A percentile compares a stretch with the other conserved stretches of the same genome.
phyloP scores from a whole-genome alignment of 2,888 invertebrate genomes.

The Drosophila sordidapex region DNA sequence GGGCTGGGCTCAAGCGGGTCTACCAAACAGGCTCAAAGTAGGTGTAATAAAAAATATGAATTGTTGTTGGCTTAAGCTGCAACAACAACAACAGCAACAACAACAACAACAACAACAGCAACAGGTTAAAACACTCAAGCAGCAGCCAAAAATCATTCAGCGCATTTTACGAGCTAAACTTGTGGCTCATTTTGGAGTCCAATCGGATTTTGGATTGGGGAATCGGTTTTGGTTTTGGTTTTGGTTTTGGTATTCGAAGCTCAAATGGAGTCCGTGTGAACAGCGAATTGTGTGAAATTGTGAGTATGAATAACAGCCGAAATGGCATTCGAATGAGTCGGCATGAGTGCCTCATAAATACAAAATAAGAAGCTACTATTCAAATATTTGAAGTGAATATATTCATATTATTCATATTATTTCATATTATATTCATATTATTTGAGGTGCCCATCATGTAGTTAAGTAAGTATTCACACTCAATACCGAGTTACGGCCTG shows the following conservation, averaged over 20 bases:
- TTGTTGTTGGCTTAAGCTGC: constrained; percentile 76
- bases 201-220: constrained; percentile 14
- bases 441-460: neutral
- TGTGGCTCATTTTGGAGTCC: constrained; percentile 20
- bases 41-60: constrained; percentile 78
- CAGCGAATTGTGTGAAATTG: constrained; percentile 20
- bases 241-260: constrained; percentile 1
- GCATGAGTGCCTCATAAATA: constrained; percentile 3
- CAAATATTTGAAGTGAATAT: neutral
- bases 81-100: constrained; percentile 28
- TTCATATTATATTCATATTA: neutral
- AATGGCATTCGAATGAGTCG: constrained; percentile 14
- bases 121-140: constrained; percentile 37
- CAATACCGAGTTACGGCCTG: neutral
- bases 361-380: neutral
- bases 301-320: constrained; percentile 25
- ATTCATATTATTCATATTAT: neutral
- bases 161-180: constrained; percentile 58
- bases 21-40: constrained; percentile 56
- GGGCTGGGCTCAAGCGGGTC: constrained; percentile 8
- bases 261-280: constrained; percentile 22
- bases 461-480: neutral
- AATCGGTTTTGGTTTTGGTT: neutral
- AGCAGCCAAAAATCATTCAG: constrained; percentile 69
- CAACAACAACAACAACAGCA: constrained; percentile 19